Percentiles rank a stretch among this genome's conserved stretches.
Evolutionary conservation across 2,797 vertebrate genomes (phyloP).

Genomic region (Enteromius unitaeniatus): DNA sequence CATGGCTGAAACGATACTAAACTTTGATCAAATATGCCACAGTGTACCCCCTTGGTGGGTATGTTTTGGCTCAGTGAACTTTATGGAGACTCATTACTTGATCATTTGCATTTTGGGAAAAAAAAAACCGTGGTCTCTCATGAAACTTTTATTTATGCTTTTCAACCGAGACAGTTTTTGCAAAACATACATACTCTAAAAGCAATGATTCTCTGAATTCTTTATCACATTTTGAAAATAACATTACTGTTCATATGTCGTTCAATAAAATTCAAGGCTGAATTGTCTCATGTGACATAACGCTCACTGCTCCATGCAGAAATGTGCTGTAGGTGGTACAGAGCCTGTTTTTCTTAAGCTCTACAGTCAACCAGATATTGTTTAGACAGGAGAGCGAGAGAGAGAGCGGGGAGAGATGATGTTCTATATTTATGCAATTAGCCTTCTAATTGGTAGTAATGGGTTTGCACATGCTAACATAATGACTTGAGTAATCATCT

Average conservation of each 20-base stretch:
- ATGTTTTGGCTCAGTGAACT: constrained; percentile 58
- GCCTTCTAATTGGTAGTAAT: constrained; percentile 84
- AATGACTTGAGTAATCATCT: constrained; percentile 78
- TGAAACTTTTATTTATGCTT: constrained; percentile 45
- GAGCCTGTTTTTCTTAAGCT: constrained; percentile 28
- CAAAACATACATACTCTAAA: not conserved
- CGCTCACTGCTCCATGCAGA: not conserved
- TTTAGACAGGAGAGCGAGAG: constrained; percentile 53
- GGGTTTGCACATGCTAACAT: constrained; percentile 78
- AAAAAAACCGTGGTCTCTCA: constrained; percentile 29
- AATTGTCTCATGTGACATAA: constrained; percentile 18
- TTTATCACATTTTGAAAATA: not conserved
- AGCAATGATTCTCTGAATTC: not conserved
- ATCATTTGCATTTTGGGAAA: constrained; percentile 52
- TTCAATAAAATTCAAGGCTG: constrained; percentile 23
- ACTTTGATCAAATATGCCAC: constrained; percentile 49
- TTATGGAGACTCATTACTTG: constrained; percentile 59
- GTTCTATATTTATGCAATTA: constrained; percentile 83
- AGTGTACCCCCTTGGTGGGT: constrained; percentile 15
- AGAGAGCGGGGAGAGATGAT: constrained; percentile 68
- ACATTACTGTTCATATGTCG: not conserved
- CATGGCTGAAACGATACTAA: constrained; percentile 26
- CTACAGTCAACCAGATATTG: constrained; percentile 51
- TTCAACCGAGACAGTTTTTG: constrained; percentile 16
- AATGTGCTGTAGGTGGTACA: constrained; percentile 44